Conservation (phyloP, 2,797 vertebrate species). For the Phataginus tricuspis region DNA sequence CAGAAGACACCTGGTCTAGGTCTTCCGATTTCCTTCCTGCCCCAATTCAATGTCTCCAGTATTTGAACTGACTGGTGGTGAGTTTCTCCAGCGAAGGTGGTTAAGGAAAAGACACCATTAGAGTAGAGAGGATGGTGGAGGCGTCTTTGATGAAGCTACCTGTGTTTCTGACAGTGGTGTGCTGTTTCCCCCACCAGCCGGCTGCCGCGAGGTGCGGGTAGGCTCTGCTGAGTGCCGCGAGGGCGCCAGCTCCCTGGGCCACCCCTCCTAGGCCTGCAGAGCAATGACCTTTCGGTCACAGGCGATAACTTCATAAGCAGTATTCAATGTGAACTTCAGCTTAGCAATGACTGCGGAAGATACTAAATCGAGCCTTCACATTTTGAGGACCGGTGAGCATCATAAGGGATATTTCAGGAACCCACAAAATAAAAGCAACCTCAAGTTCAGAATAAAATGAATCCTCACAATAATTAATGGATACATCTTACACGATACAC, state of each 20-base stretch:
- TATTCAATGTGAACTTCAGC: neutral
- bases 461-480: neutral
- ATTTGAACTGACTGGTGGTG: neutral
- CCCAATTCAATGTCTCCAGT: neutral
- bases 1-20: neutral
- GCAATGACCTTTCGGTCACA: neutral
- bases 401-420: neutral
- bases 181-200: neutral
- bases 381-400: too few relatives aligned
- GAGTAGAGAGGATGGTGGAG: neutral
- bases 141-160: too few relatives aligned
- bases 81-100: neutral
- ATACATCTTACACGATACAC: too few relatives aligned
- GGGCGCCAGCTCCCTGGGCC: too few relatives aligned
- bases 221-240: neutral
- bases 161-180: too few relatives aligned
- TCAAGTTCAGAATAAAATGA: neutral
- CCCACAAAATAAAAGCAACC: neutral
- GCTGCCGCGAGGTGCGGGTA: neutral
- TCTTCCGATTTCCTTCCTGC: neutral
- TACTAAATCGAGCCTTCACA: neutral
- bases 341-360: neutral
- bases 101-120: neutral
- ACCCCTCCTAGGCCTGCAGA: neutral
- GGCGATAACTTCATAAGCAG: neutral